Evolutionary conservation across 2,797 vertebrate species (phyloP), one percentile per base, ranked within the genome.

Genomic region (Poeciliopsis paucimaculata): DNA sequence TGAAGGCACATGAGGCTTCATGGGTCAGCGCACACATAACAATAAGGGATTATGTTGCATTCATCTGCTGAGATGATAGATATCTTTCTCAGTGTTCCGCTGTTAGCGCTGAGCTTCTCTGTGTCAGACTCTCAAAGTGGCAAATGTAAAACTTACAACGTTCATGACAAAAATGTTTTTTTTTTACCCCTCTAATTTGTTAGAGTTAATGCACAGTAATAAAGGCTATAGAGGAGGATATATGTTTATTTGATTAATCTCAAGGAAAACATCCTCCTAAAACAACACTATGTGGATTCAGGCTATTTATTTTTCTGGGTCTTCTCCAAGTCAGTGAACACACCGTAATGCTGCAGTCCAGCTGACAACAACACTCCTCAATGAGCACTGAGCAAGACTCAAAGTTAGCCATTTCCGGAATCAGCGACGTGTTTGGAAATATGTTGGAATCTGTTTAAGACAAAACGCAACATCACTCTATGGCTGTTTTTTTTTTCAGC

Each of bases 11-110:
- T 47, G 49, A 51, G 43, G 41, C 55, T 57, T 71, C 31, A 31
- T 41, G 73, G 76, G 71, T 88, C 81, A 81, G 62, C 9, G 43
- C 60, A 71, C 72, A 85, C 84, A 90, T 89, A 71, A 72, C 77
- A 86, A 90, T 85, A 68, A 90, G 62, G 16, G 34, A 74, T 78
- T 72, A 77, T 80, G 28, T 64, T 73, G 60, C 57, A 57, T 86
- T 81, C 81, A 72, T 84, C 68, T 84, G 81, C 79, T 70, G 55
- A 62, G 71, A 62, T 43, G 43, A 16, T 31, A 62, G 70, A 20
- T 36, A 80, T 62, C 20, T 57, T 66, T 70, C 28, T 39, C 18
- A 68, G 62, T 68, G 64, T 43, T 26, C 34, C 31, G 39, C 62
- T 11, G 34, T 64, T 41, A 41, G 64, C 4, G 11, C 10, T 26